A percentile compares a stretch with the other conserved stretches of the same genome.
Evolutionary conservation across 1,140 invertebrate genomes (phyloP).

Genomic region (Drosophila punjabiensis): DNA sequence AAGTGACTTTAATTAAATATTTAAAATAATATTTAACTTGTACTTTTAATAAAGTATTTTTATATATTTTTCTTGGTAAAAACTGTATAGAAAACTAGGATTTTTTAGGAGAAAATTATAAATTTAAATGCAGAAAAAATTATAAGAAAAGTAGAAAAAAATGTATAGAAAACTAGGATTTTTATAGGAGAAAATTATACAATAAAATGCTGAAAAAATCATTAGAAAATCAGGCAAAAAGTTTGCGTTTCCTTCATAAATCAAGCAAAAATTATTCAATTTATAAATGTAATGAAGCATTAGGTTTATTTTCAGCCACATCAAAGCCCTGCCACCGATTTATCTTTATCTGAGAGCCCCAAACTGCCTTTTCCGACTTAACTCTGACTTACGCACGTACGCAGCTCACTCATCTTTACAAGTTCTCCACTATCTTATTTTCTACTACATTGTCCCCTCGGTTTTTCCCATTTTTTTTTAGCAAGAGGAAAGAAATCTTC

Average conservation of each 20-base stretch:
- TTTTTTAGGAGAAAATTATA: too few species aligned
- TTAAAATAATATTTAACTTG: too few species aligned
- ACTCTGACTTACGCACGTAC: slow-evolving; percentile 77
- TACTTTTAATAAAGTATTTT: too few species aligned
- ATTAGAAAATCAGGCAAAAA: too few species aligned
- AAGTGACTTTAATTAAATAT: not conserved
- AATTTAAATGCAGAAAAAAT: too few species aligned
- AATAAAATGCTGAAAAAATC: too few species aligned
- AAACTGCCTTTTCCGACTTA: slow-evolving; percentile 21
- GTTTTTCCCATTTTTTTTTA: slow-evolving; percentile 39
- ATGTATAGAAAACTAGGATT: too few species aligned
- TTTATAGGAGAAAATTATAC: too few species aligned
- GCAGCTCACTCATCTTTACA: slow-evolving; percentile 66
- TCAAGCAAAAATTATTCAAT: slow-evolving; percentile 24
- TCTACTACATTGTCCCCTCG: slow-evolving; percentile 1
- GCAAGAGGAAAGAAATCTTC: slow-evolving; percentile 51
- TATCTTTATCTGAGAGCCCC: slow-evolving; percentile 34
- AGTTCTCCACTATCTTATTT: slow-evolving; percentile 50
- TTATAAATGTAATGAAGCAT: slow-evolving; percentile 47
- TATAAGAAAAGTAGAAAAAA: too few species aligned
- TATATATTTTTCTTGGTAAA: too few species aligned
- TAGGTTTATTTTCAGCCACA: slow-evolving; percentile 26
- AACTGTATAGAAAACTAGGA: too few species aligned
- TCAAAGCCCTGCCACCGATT: slow-evolving; percentile 52
- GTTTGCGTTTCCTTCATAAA: too few species aligned